Evolutionary conservation across 1,140 invertebrate species (phyloP).

Genomic region (Potamilus streckersoni): DNA sequence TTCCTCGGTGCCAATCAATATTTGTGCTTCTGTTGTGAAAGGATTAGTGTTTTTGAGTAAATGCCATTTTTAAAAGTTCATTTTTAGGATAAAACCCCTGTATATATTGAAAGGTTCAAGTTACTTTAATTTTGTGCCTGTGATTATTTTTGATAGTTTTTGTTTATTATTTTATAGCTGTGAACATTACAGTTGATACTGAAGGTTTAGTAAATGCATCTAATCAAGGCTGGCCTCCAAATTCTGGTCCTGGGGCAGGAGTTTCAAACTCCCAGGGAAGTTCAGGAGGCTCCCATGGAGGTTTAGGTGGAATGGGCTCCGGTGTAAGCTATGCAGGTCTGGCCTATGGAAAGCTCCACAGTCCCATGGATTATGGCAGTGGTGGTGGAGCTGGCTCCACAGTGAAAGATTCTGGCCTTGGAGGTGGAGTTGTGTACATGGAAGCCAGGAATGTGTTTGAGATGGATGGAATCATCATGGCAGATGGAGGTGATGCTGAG

Average conservation of each 20-base stretch:
- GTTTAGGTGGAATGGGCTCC: constrained; percentile 46
- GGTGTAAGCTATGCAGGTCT: constrained; percentile 13
- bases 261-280: constrained; percentile 28
- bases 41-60: no score
- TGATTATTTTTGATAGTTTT: no score
- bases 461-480: constrained; percentile 48
- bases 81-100: no score
- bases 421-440: constrained; percentile 48
- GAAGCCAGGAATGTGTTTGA: constrained; percentile 40
- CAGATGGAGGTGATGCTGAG: constrained; percentile 37
- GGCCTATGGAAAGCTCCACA: constrained; percentile 35
- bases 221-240: constrained; percentile 37
- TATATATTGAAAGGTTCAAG: no score
- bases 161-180: constrained; percentile 33
- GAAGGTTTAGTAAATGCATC: constrained; percentile 48
- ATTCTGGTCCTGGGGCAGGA: constrained; percentile 39
- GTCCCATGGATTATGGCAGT: constrained; percentile 48
- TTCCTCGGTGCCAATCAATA: no score
- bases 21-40: no score
- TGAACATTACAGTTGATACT: constrained; percentile 53
- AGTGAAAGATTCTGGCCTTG: constrained; percentile 22
- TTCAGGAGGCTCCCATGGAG: constrained; percentile 52
- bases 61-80: no score
- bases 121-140: no score
- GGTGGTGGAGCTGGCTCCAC: constrained; percentile 32